Conservation (phyloP, 2,888 invertebrate species). For the Platypus cylindrus region DNA sequence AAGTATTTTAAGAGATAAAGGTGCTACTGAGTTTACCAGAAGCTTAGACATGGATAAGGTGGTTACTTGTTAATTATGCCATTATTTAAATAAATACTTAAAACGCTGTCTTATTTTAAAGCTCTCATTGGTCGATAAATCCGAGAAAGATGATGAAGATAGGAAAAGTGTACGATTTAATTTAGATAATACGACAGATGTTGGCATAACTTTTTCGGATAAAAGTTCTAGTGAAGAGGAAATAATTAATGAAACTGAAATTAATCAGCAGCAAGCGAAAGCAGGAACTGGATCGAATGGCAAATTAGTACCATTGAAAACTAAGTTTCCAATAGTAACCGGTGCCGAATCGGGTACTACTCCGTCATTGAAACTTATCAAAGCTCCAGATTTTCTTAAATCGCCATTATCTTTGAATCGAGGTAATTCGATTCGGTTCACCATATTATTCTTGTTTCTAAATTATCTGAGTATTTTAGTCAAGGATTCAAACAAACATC, state of each 20-base stretch:
- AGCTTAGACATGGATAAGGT: slow-evolving; percentile 28
- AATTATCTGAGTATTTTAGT: slow-evolving; percentile 15
- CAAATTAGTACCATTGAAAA: slow-evolving; percentile 23
- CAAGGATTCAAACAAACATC: slow-evolving; percentile 40
- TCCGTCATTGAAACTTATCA: slow-evolving; percentile 35
- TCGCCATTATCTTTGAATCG: slow-evolving; percentile 43
- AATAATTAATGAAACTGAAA: slow-evolving; percentile 19
- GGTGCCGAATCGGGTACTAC: slow-evolving; percentile 20
- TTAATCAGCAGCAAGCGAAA: slow-evolving; percentile 21
- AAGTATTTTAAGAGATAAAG: slow-evolving; percentile 52
- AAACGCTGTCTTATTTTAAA: slow-evolving; percentile 3
- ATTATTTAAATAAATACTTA: background rate
- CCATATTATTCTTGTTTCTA: no score
- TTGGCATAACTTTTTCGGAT: slow-evolving; percentile 33
- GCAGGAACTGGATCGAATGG: slow-evolving; percentile 22
- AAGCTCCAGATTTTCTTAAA: slow-evolving; percentile 48
- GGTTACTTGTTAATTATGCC: background rate
- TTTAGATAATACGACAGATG: slow-evolving; percentile 37
- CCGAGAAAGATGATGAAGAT: slow-evolving; percentile 51
- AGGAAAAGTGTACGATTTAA: slow-evolving; percentile 63
- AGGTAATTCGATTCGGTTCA: slow-evolving; percentile 11
- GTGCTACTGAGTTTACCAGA: slow-evolving; percentile 30
- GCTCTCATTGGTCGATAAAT: slow-evolving; percentile 21
- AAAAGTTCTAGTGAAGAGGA: slow-evolving; percentile 29
- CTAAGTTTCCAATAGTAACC: slow-evolving; percentile 27